Base-by-base conservation (phyloP, 1,140 invertebrate genomes). In the Temnothorax longispinosus region DNA sequence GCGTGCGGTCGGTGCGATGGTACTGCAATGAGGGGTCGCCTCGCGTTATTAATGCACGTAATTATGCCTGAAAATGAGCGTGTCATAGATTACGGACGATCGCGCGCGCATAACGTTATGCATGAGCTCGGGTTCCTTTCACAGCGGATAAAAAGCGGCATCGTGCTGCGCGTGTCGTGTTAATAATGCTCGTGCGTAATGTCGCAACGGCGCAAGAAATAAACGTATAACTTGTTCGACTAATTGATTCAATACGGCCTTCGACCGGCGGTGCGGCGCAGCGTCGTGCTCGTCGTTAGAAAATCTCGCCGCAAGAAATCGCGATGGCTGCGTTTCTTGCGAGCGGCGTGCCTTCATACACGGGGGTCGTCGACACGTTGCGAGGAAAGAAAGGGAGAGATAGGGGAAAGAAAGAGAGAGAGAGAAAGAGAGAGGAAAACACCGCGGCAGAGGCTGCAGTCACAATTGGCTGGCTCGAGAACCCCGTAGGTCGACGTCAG, bases 281-380 rank as follows among this genome's bases (percentile, higher is more conserved):
- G 1, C 18, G 15, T 47, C n/a, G 35, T 62, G 18, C 18, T 54
- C 62, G 77, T 54, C 64, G 64, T 44, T 71, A n/a, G 78, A 81
- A 81, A 58, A 81, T 56, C 52, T n/a, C 75, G 47, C 67, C 65
- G 82, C 41, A 89, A 65, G 60, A 69, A 86, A 67, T 21, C 84
- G 88, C 87, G 65, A 32, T 74, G 88, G 74, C 88, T 85, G 75
- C 88, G 85, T 88, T 88, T 89, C 87, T 89, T 88, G 87, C 77
- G 21, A 54, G 56, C 71, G 72, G 78, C 81, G 82, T 32, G 87
- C 50, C 67, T 75, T 84, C 69, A 62, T 77, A 60, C 77, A 35
- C 27, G 80, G 54, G 50, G 88, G 88, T 90, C 89, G 88, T 90
- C 88, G 88, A 90, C 89, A 84, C 58, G 41, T 62, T 21, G 44